Percentiles rank a stretch among this genome's conserved stretches.
These are phyloP conservation scores for Byasa hedistus DNA, from an alignment of 2,888 invertebrate species.

Conservation along the genomic window DNA sequence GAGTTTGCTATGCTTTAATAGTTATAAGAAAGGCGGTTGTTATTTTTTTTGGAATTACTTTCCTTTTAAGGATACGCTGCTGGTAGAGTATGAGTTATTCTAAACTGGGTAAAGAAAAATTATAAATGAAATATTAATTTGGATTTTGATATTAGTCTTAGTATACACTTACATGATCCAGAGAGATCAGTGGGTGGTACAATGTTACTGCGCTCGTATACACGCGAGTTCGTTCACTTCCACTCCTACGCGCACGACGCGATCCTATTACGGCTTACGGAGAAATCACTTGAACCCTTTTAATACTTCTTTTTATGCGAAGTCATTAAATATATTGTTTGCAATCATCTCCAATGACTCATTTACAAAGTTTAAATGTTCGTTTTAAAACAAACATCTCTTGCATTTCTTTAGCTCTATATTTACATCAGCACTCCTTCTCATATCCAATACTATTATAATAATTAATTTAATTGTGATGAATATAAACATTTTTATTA, in stretches of 20 bases:
- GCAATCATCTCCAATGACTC: conserved; percentile 4
- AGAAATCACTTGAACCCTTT: conserved; percentile 20
- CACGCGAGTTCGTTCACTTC: conserved; percentile 30
- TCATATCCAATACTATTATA: neutral
- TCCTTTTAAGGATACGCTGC: too few species aligned
- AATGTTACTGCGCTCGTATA: conserved; percentile 15
- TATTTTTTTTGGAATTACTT: too few species aligned
- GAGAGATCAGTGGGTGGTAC: conserved; percentile 22
- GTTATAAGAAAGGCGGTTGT: too few species aligned
- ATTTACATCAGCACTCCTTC: neutral
- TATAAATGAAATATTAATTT: too few species aligned
- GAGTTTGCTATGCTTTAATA: too few species aligned
- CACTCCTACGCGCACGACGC: conserved; percentile 26
- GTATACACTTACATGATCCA: too few species aligned
- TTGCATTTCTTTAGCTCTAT: neutral
- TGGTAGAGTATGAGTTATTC: too few species aligned
- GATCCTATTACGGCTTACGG: conserved; percentile 21
- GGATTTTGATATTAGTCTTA: too few species aligned
- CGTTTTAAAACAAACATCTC: neutral
- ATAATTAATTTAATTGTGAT: neutral
- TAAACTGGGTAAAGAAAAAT: too few species aligned
- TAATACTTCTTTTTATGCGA: conserved; percentile 13
- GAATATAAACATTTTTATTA: too few species aligned
- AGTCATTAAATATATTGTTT: conserved; percentile 13
- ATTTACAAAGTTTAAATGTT: neutral